These are phyloP conservation scores for Papilio helenus DNA, from an alignment of 1,140 invertebrate species.

Conservation along the genomic window DNA sequence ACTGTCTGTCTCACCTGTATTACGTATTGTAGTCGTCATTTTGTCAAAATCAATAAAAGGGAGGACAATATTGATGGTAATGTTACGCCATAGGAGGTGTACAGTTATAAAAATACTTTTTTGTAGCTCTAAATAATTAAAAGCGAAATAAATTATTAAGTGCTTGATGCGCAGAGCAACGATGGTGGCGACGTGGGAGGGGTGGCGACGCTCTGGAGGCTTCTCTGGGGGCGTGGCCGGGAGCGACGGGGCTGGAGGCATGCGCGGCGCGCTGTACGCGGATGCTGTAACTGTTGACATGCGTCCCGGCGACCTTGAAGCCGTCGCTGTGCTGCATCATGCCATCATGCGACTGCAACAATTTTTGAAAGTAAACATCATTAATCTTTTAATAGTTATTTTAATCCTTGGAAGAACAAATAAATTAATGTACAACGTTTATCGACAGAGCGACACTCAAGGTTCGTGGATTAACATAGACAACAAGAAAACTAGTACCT, in stretches of 20 bases:
- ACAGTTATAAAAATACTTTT: background rate
- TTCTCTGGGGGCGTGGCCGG: conserved; percentile 33
- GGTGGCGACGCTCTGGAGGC: conserved; percentile 58
- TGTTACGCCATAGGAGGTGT: too few species aligned
- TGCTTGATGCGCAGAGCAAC: conserved; percentile 41
- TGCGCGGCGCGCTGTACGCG: conserved; percentile 53
- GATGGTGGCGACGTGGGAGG: conserved; percentile 63
- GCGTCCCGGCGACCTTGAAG: conserved; percentile 52
- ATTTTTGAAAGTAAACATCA: background rate
- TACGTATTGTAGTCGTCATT: background rate
- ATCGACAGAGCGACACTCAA: background rate
- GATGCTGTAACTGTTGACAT: conserved; percentile 58
- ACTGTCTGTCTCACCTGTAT: background rate
- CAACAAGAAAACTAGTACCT: background rate
- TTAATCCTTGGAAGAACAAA: too few species aligned
- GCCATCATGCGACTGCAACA: conserved; percentile 20
- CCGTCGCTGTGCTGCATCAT: conserved; percentile 33
- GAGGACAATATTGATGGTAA: too few species aligned
- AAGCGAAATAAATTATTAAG: background rate
- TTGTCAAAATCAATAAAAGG: too few species aligned
- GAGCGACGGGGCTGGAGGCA: conserved; percentile 42
- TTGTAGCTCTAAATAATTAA: background rate
- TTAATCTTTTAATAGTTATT: background rate
- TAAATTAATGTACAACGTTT: too few species aligned
- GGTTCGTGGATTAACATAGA: background rate